Percentiles rank a stretch among this genome's conserved stretches.
Evolutionary conservation across 1,140 invertebrate species (phyloP).

Genomic region (Bombus difficillimus): DNA sequence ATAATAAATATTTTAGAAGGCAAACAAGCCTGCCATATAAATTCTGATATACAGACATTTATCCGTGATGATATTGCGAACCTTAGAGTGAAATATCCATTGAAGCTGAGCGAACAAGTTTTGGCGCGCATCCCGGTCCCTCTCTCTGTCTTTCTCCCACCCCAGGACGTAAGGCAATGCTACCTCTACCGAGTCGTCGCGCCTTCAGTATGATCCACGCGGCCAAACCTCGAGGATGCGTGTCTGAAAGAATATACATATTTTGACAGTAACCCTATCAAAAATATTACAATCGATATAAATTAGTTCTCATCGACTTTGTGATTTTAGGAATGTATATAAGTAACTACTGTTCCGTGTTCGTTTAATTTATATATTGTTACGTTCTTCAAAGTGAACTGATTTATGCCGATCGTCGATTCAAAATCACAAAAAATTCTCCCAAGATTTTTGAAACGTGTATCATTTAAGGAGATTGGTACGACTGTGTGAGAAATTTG

Average conservation of each 20-base stretch:
- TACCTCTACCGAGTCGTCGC: constrained; percentile 26
- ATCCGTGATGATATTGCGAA: not conserved
- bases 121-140: constrained; percentile 44
- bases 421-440: not conserved
- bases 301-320: not conserved
- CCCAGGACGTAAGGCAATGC: constrained; percentile 21
- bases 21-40: not conserved
- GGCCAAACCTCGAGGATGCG: constrained; percentile 49
- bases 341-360: not conserved
- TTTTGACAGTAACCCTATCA: not conserved
- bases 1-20: not conserved
- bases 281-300: not conserved
- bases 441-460: not conserved
- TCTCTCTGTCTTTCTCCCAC: constrained; percentile 35
- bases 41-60: not conserved
- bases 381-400: not conserved
- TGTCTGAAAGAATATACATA: not conserved
- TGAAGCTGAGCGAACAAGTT: constrained; percentile 16
- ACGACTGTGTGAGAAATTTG: not conserved
- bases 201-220: constrained; percentile 63
- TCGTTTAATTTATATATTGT: not conserved
- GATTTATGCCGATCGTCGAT: not conserved
- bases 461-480: not conserved
- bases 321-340: not conserved
- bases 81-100: not conserved